These are phyloP conservation scores for Emberiza fucata DNA, from an alignment of 2,113 vertebrate species.

Conservation along the genomic window DNA sequence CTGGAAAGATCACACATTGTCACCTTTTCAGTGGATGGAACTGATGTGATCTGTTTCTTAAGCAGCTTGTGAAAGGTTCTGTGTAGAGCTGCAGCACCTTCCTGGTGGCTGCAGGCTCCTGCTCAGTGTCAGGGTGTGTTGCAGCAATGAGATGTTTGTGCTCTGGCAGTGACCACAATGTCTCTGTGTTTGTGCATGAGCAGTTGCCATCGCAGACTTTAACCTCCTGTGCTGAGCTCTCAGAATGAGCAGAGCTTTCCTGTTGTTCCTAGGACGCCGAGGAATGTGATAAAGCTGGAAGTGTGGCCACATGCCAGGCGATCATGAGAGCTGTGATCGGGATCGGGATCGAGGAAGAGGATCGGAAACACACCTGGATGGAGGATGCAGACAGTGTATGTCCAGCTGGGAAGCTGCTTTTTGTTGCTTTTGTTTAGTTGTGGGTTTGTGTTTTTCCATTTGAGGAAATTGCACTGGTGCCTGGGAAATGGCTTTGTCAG, in stretches of 20 bases:
- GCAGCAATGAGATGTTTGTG: neutral
- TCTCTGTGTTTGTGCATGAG: neutral
- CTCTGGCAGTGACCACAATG: neutral
- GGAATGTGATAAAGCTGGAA: constrained; percentile 97
- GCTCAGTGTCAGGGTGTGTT: neutral
- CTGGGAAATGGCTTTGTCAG: neutral
- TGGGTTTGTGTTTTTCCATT: neutral
- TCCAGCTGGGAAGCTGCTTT: neutral
- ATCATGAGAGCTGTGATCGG: constrained; percentile 94
- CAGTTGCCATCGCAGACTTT: neutral
- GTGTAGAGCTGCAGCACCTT: neutral
- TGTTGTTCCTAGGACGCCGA: constrained; percentile 85
- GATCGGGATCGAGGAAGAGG: constrained; percentile 96
- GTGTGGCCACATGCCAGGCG: constrained; percentile 94
- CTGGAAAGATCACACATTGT: neutral
- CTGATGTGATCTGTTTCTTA: neutral
- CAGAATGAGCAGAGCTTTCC: neutral
- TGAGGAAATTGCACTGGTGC: neutral
- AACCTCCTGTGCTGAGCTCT: neutral
- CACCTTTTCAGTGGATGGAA: neutral
- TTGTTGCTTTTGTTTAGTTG: neutral
- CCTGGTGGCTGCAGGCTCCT: neutral
- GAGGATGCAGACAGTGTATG: constrained; percentile 95
- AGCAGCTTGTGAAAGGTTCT: neutral
- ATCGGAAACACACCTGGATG: constrained; percentile 99